These are phyloP conservation scores for Anguilla rostrata DNA, from an alignment of 2,113 vertebrate genomes.

Conservation along the genomic window DNA sequence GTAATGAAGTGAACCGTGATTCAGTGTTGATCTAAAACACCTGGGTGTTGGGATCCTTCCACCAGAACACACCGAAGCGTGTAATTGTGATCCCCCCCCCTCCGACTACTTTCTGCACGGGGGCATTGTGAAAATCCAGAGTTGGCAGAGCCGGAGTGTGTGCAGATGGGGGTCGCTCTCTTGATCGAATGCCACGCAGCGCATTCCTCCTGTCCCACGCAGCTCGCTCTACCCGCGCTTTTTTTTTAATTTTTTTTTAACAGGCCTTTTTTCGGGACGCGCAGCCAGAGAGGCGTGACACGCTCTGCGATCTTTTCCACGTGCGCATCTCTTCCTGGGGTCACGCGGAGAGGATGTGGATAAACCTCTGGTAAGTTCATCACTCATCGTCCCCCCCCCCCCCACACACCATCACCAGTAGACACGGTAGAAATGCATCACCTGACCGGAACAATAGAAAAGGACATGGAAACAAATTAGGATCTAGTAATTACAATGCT, in stretches of 20 bases:
- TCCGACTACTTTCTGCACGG: slow-evolving; percentile 51
- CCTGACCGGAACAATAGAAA: slow-evolving; percentile 56
- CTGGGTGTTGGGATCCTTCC: slow-evolving; percentile 58
- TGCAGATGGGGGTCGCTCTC: slow-evolving; percentile 40
- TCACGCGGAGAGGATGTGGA: slow-evolving; percentile 29
- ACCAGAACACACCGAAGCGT: slow-evolving; percentile 60
- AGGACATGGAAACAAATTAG: slow-evolving; percentile 60
- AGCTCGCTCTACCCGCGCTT: slow-evolving; percentile 48
- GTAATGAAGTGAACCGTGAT: slow-evolving; percentile 68
- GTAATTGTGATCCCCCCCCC: slow-evolving; percentile 58
- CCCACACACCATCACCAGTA: neutral
- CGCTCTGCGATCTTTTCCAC: slow-evolving; percentile 49
- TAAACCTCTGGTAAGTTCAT: slow-evolving; percentile 7
- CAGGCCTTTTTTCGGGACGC: slow-evolving; percentile 42
- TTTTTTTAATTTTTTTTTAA: neutral
- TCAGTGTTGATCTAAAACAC: slow-evolving; percentile 73
- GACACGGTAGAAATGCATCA: neutral
- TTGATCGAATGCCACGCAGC: slow-evolving; percentile 34
- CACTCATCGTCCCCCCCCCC: neutral
- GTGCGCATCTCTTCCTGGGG: slow-evolving; percentile 47
- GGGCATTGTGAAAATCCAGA: slow-evolving; percentile 40
- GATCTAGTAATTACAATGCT: slow-evolving; percentile 48
- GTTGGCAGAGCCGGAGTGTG: slow-evolving; percentile 38
- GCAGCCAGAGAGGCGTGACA: slow-evolving; percentile 32
- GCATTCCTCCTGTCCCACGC: slow-evolving; percentile 35